A percentile compares a stretch with the other conserved stretches of the same genome.
phyloP scores from a whole-genome alignment of 2,113 vertebrate genomes.

The Lepus timidus region DNA sequence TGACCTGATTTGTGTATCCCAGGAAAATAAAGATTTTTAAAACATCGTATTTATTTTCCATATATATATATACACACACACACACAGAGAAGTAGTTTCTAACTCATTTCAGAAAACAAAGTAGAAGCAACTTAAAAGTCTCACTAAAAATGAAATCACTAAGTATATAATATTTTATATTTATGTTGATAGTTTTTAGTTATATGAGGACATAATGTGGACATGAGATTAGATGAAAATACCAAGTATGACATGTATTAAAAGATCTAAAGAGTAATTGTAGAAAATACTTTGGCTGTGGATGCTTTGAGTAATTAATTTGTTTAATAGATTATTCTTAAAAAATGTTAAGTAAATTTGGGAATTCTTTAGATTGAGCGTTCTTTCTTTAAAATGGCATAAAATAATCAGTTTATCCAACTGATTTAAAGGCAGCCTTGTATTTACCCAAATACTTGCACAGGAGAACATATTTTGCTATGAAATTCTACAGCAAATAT shows the following conservation, averaged over 20 bases:
- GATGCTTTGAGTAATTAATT: neutral
- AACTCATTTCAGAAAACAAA: neutral
- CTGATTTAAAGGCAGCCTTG: neutral
- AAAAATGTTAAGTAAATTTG: neutral
- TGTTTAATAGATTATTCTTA: neutral
- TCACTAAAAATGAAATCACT: neutral
- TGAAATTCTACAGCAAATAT: slow-evolving; percentile 28
- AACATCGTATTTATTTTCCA: neutral
- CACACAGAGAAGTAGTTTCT: neutral
- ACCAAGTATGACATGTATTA: neutral
- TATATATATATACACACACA: neutral
- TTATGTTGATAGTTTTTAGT: neutral
- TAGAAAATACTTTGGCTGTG: neutral
- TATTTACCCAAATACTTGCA: neutral
- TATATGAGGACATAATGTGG: neutral
- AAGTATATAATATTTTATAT: neutral
- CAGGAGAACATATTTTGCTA: neutral
- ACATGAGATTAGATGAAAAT: neutral
- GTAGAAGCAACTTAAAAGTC: neutral
- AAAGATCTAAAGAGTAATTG: neutral
- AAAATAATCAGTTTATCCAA: neutral
- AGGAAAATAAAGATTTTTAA: neutral
- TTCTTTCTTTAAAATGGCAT: neutral
- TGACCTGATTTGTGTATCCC: neutral
- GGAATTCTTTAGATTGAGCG: neutral